phyloP scores from a whole-genome alignment of 2,113 vertebrate genomes.

The Xiphorhynchus elegans region DNA sequence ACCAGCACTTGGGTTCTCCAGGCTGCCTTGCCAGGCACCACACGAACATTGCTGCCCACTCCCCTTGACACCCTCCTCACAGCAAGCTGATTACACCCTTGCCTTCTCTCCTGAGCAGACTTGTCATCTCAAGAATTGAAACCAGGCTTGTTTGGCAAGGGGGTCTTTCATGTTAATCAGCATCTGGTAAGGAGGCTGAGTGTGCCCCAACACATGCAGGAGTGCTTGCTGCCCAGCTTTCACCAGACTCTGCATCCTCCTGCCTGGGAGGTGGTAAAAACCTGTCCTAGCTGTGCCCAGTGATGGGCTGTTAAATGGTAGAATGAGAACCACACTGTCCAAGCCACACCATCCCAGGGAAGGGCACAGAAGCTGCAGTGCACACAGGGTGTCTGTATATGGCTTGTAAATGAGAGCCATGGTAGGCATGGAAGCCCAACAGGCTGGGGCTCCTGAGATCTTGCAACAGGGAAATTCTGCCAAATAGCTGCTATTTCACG shows the following conservation, averaged over 20 bases:
- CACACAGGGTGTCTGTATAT: too few species aligned
- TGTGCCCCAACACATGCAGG: neutral
- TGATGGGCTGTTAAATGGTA: neutral
- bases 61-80: accelerated
- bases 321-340: accelerated
- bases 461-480: neutral
- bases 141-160: neutral
- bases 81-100: neutral
- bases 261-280: neutral
- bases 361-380: neutral
- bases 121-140: neutral
- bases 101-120: neutral
- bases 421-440: neutral
- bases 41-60: neutral
- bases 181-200: neutral
- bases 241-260: neutral
- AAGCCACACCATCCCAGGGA: neutral
- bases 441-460: neutral
- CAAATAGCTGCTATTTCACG: neutral
- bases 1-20: neutral
- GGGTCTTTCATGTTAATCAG: neutral
- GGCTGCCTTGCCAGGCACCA: accelerated
- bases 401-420: neutral
- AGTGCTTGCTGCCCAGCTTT: neutral
- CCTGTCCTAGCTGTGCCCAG: neutral